Conservation (phyloP, 2,113 vertebrate species). For the Dromaius novaehollandiae region DNA sequence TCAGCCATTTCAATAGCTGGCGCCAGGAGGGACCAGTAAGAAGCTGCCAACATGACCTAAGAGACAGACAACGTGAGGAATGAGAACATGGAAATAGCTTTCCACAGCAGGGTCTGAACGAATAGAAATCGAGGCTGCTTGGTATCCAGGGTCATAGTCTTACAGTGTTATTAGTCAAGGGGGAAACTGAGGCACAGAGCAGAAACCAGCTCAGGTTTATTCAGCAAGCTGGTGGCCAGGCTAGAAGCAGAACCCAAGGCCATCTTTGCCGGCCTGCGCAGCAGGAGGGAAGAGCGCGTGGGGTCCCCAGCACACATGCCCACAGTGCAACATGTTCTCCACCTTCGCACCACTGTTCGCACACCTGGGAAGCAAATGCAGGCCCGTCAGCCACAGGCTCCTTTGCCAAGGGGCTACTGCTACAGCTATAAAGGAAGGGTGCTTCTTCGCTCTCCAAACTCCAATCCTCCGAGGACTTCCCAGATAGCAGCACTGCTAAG, state of each 20-base stretch:
- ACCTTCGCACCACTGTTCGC: too few relatives aligned
- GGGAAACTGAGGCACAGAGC: neutral
- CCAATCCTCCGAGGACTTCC: neutral
- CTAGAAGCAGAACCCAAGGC: neutral
- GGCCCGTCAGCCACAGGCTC: too few relatives aligned
- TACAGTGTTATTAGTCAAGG: too few relatives aligned
- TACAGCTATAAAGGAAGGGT: too few relatives aligned
- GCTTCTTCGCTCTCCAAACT: neutral
- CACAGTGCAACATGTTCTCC: too few relatives aligned
- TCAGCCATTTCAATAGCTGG: constrained; percentile 92
- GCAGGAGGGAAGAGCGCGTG: too few relatives aligned
- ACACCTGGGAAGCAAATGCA: neutral
- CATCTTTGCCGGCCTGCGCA: neutral
- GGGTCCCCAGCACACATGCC: too few relatives aligned
- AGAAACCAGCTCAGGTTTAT: neutral
- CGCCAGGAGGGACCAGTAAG: constrained; percentile 95
- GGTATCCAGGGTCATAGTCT: neutral
- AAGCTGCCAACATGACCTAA: constrained; percentile 97
- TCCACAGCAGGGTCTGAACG: too few relatives aligned
- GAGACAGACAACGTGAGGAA: neutral
- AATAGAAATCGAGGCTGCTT: too few relatives aligned
- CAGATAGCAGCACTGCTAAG: neutral
- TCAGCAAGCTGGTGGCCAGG: neutral
- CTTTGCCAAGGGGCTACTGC: neutral
- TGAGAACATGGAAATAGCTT: neutral